Evolutionary conservation across 1,140 invertebrate species (phyloP), one percentile per base, ranked within the genome.

Genomic region (Cyclina sinensis): DNA sequence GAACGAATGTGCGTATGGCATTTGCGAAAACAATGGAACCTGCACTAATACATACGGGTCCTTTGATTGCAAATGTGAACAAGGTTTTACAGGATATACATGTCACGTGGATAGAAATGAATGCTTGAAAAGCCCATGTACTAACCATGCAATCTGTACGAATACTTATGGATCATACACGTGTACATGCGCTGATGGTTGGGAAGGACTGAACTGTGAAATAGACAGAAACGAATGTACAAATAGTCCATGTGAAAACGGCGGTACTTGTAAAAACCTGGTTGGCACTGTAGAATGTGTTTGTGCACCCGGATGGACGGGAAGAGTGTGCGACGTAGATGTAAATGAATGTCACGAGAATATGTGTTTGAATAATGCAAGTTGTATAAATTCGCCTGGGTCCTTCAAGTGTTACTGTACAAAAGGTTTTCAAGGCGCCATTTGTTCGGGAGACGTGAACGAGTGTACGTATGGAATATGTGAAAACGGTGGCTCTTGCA

Each of bases 201-300:
- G 54, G 54, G 18, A 81, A 43, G 79, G 24, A 87, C 89, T 85
- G 88, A 88, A 59, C n/a, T 74, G 32, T 18, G 57, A 35, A 30
- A 97, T 97, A 91, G 99, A 99, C 90, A 98, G 99, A n/a, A 98
- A 99, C 93, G 98, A 99, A 93, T 99, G 99, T 95, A 96, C n/a
- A 7, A 96, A 96, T n/a, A 46, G 97, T 68, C 98, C 98, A 1
- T 99, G 99, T 96, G 96, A 97, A 85, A 99, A 99, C 95, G 98
- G 98, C 68, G 99, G 98, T 88, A 98, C 98, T 86, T 99, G 99
- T 96, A 97, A 97, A 95, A 99, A 99, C 96, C 99, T 98, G 88
- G 98, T 98, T 91, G 98, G 98, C n/a, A 97, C 97, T 70, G 99
- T 99, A 96, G 98, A 98, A 37, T 99, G 98, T 96, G 96, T 97